A percentile compares a stretch with the other conserved stretches of the same genome.
Conservation (phyloP, 2,888 invertebrate genomes). For the Apotomis betuletana region DNA sequence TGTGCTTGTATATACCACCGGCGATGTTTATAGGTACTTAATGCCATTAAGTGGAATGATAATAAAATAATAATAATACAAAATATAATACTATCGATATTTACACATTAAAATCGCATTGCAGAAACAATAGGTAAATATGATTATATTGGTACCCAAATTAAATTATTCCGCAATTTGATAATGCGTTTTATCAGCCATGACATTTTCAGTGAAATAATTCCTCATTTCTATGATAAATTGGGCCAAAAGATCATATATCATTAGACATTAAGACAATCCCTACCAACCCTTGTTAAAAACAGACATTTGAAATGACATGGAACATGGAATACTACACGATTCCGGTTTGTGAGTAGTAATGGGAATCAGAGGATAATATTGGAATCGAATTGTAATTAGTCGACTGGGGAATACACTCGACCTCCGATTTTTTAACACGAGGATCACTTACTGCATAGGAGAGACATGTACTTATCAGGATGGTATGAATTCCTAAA, state of each 20-base stretch:
- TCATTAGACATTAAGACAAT: not conserved
- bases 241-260: not conserved
- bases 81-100: too few species aligned
- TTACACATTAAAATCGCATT: too few species aligned
- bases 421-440: not conserved
- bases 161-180: too few species aligned
- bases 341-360: slow-evolving; percentile 7
- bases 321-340: not conserved
- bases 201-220: not conserved
- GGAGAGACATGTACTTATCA: not conserved
- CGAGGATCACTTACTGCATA: not conserved
- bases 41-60: too few species aligned
- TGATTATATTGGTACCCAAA: too few species aligned
- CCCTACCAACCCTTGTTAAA: slow-evolving; percentile 18
- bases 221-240: slow-evolving; percentile 4
- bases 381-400: slow-evolving; percentile 21
- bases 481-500: too few species aligned
- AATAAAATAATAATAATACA: too few species aligned
- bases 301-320: slow-evolving; percentile 19
- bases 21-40: too few species aligned
- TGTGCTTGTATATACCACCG: too few species aligned
- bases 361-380: slow-evolving; percentile 12
- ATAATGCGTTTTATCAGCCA: not conserved
- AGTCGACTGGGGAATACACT: slow-evolving; percentile 12
- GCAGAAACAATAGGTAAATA: too few species aligned